These are phyloP conservation scores for Drosophila quinaria DNA, from an alignment of 2,888 invertebrate genomes.

Conservation along the genomic window DNA sequence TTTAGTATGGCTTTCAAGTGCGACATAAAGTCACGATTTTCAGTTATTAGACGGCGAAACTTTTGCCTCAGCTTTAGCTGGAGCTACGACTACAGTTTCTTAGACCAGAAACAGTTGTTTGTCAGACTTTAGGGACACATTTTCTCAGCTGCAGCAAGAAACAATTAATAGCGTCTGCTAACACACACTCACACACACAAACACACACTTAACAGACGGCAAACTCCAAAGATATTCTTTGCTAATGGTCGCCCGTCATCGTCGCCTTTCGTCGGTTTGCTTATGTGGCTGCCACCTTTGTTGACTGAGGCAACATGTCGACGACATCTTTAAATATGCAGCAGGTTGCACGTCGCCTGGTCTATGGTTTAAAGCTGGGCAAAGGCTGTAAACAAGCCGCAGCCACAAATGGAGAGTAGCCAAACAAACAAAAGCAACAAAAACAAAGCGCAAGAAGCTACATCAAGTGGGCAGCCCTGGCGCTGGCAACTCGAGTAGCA, in stretches of 20 bases:
- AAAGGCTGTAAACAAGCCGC: slow-evolving; percentile 68
- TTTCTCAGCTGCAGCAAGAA: slow-evolving; percentile 76
- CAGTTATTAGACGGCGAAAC: slow-evolving; percentile 75
- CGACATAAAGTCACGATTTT: slow-evolving; percentile 81
- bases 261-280: slow-evolving; percentile 17
- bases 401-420: slow-evolving; percentile 76
- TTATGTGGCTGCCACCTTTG: slow-evolving; percentile 63
- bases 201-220: slow-evolving; percentile 47
- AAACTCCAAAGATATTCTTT: slow-evolving; percentile 60
- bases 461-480: slow-evolving; percentile 57
- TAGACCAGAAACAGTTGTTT: slow-evolving; percentile 52
- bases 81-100: slow-evolving; percentile 14
- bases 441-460: slow-evolving; percentile 34
- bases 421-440: slow-evolving; percentile 43
- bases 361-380: slow-evolving; percentile 40
- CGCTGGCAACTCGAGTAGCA: slow-evolving; percentile 54
- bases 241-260: slow-evolving; percentile 62
- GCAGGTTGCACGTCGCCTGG: slow-evolving; percentile 57
- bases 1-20: slow-evolving; percentile 58
- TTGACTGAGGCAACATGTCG: slow-evolving; percentile 62
- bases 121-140: slow-evolving; percentile 66
- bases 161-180: slow-evolving; percentile 79
- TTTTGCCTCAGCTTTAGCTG: slow-evolving; percentile 46
- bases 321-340: slow-evolving; percentile 80
- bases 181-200: slow-evolving; percentile 17